These are phyloP conservation scores for Nipponia nippon DNA, from an alignment of 2,113 vertebrate genomes.

Conservation along the genomic window DNA sequence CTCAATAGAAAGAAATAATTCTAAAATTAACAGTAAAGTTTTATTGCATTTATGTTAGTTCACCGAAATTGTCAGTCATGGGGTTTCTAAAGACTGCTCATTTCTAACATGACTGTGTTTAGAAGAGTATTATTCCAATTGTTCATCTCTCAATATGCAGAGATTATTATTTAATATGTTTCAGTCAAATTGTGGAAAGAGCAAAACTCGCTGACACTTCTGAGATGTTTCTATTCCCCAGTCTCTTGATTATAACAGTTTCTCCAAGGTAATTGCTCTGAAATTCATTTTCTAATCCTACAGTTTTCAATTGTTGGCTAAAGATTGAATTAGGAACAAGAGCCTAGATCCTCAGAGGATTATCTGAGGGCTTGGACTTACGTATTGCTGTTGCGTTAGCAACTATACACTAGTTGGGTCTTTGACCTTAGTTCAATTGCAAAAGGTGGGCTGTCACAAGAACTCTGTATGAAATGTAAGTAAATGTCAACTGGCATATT, in stretches of 20 bases:
- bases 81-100: background rate
- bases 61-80: background rate
- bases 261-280: slow-evolving; percentile 32
- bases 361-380: background rate
- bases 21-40: background rate
- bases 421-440: slow-evolving; percentile 34
- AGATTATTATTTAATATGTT: slow-evolving; percentile 31
- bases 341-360: background rate
- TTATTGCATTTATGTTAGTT: background rate
- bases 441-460: background rate
- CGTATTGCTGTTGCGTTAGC: background rate
- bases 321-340: slow-evolving; percentile 40
- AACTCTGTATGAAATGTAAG: background rate
- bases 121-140: background rate
- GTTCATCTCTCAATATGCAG: background rate
- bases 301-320: slow-evolving; percentile 18
- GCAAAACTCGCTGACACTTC: background rate
- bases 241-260: slow-evolving; percentile 32
- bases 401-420: background rate
- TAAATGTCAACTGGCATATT: background rate
- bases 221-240: slow-evolving; percentile 23
- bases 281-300: slow-evolving; percentile 42
- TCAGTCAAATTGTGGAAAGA: background rate
- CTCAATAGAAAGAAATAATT: background rate
- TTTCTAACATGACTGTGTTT: background rate